Evolutionary conservation across 2,888 invertebrate genomes (phyloP).

Genomic region (Zele albiditarsus): DNA sequence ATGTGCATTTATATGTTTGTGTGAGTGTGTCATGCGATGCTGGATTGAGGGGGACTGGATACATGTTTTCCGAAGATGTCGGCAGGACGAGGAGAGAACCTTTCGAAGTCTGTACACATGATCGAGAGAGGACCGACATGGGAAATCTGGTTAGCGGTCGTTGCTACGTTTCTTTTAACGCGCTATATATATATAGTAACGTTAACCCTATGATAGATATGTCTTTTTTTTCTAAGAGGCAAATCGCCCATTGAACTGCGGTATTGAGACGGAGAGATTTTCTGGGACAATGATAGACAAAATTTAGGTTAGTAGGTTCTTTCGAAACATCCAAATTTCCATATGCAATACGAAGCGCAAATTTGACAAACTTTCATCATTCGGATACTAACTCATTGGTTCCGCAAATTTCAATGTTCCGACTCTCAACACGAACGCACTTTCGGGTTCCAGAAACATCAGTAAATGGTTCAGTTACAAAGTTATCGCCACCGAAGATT

Average conservation of each 20-base stretch:
- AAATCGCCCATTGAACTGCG: background rate
- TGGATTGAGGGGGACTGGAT: background rate
- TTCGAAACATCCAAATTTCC: no score
- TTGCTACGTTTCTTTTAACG: background rate
- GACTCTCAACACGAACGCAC: no score
- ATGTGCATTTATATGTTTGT: background rate
- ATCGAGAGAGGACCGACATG: background rate
- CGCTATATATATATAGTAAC: background rate
- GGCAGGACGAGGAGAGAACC: background rate
- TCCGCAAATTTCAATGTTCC: no score
- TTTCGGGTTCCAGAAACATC: no score
- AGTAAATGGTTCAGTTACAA: no score
- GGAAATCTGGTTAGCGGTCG: conserved; percentile 14
- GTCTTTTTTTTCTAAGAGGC: background rate
- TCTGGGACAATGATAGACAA: no score
- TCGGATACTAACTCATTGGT: no score
- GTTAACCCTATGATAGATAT: background rate
- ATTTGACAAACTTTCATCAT: no score
- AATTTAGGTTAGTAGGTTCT: no score
- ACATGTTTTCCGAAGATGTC: conserved; percentile 1
- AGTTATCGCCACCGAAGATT: no score
- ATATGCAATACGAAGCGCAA: no score
- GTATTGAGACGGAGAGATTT: no score
- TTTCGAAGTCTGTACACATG: background rate
- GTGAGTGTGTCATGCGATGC: background rate